A percentile compares a stretch with the other conserved stretches of the same genome.
Conservation (phyloP, 2,113 vertebrate genomes). For the Phoenicopterus ruber region DNA sequence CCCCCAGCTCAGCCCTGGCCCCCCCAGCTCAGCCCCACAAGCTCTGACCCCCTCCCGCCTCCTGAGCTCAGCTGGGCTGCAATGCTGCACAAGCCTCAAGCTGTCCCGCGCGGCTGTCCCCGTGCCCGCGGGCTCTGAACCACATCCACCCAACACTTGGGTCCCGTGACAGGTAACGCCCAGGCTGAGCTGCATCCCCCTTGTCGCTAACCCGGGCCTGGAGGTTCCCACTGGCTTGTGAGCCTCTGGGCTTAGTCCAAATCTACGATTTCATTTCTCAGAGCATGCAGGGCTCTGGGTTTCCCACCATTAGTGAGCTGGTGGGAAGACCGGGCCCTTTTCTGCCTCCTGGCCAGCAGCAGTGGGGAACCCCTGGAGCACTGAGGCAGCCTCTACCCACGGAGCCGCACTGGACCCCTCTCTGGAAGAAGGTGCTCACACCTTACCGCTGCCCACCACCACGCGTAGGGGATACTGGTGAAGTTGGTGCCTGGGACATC, state of each 20-base stretch:
- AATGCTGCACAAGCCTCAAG: not conserved
- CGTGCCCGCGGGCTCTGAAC: not conserved
- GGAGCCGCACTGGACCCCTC: accelerated
- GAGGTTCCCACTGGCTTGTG: not conserved
- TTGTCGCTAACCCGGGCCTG: not conserved
- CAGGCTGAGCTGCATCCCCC: not conserved
- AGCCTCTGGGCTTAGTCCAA: not conserved
- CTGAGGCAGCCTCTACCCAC: not conserved
- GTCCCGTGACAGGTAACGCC: not conserved
- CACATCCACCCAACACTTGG: not conserved
- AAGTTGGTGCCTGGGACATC: conserved; percentile 85
- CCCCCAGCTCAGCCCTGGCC: not conserved
- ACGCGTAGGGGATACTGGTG: conserved; percentile 88
- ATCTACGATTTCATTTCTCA: not conserved
- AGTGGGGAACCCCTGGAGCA: not conserved
- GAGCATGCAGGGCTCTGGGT: not conserved
- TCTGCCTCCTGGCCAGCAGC: not conserved
- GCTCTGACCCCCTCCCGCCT: not conserved
- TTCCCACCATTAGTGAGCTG: not conserved
- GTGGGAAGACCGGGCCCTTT: not conserved
- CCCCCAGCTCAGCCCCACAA: not conserved
- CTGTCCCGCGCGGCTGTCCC: not conserved
- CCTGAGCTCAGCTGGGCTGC: not conserved
- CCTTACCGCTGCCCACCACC: conserved; percentile 95
- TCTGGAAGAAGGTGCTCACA: not conserved